Evolutionary conservation across 2,888 invertebrate species (phyloP).

Genomic region (Cepaea hortensis): DNA sequence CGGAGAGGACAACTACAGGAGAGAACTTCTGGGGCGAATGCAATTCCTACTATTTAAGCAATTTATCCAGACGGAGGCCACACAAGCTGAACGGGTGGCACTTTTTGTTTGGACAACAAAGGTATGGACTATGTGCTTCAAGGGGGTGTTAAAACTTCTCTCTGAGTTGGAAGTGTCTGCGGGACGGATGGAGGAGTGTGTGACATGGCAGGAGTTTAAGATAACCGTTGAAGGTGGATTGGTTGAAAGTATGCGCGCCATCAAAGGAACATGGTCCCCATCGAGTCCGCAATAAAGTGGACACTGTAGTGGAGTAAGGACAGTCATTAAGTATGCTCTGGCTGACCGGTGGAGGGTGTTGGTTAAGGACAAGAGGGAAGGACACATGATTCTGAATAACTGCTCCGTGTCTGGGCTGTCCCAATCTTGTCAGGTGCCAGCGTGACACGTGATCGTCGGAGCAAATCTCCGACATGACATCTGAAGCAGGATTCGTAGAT

Average conservation of each 20-base stretch:
- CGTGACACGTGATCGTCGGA: slow-evolving; percentile 5
- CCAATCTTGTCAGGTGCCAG: neutral
- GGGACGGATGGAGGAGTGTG: slow-evolving; percentile 4
- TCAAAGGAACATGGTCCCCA: neutral
- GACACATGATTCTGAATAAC: neutral
- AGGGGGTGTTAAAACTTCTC: neutral
- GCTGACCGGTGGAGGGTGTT: slow-evolving; percentile 23
- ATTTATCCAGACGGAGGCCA: slow-evolving; percentile 44
- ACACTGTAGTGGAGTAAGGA: slow-evolving; percentile 43
- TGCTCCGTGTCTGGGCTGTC: neutral
- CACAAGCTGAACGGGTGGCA: slow-evolving; percentile 45
- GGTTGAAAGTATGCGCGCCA: slow-evolving; percentile 1
- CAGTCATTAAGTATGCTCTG: slow-evolving; percentile 35
- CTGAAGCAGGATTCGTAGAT: neutral
- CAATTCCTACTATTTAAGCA: slow-evolving; percentile 13
- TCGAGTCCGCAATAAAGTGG: slow-evolving; percentile 16
- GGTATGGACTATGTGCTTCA: neutral
- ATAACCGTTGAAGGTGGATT: neutral
- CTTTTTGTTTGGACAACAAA: slow-evolving; percentile 35
- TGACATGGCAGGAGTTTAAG: slow-evolving; percentile 28
- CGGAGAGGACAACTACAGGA: neutral
- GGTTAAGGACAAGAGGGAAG: slow-evolving; percentile 30
- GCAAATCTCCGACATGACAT: neutral
- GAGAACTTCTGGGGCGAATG: slow-evolving; percentile 5
- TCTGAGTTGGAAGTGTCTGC: neutral